Conservation (phyloP, 2,888 invertebrate genomes). For the Calliphora vomitoria region DNA sequence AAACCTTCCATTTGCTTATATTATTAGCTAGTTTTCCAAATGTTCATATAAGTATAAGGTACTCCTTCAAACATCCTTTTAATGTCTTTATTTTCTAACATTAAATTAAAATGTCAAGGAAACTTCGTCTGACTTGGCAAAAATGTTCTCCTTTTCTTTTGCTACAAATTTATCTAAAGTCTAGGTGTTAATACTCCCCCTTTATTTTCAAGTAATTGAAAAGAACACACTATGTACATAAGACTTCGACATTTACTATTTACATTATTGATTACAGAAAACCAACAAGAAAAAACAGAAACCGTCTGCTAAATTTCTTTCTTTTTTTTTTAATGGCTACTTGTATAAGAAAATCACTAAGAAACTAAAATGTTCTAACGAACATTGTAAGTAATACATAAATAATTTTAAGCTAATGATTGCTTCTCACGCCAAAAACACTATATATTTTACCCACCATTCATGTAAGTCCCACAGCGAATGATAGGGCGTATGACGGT, state of each 20-base stretch:
- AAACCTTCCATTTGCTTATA: no score
- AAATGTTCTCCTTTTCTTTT: not conserved
- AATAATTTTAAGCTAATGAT: slow-evolving; percentile 42
- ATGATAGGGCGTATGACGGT: slow-evolving; percentile 84
- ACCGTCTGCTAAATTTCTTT: slow-evolving; percentile 32
- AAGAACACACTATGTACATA: not conserved
- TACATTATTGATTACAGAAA: slow-evolving; percentile 55
- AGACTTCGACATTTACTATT: slow-evolving; percentile 25
- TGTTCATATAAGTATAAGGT: no score
- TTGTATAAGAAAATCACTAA: not conserved
- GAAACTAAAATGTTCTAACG: no score
- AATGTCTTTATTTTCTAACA: no score
- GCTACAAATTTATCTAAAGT: not conserved
- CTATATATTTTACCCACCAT: slow-evolving; percentile 78
- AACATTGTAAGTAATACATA: not conserved
- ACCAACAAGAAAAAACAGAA: slow-evolving; percentile 8
- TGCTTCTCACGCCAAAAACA: slow-evolving; percentile 52
- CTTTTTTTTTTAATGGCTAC: not conserved
- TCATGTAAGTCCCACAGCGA: slow-evolving; percentile 84
- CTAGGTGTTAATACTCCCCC: not conserved
- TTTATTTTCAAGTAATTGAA: not conserved
- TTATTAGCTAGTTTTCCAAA: no score
- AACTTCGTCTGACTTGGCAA: slow-evolving; percentile 13
- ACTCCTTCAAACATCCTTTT: no score
- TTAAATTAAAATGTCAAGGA: no score